Percentiles rank a stretch among this genome's conserved stretches.
Evolutionary conservation across 2,888 invertebrate species (phyloP).

Genomic region (Ariolimax columbianus): DNA sequence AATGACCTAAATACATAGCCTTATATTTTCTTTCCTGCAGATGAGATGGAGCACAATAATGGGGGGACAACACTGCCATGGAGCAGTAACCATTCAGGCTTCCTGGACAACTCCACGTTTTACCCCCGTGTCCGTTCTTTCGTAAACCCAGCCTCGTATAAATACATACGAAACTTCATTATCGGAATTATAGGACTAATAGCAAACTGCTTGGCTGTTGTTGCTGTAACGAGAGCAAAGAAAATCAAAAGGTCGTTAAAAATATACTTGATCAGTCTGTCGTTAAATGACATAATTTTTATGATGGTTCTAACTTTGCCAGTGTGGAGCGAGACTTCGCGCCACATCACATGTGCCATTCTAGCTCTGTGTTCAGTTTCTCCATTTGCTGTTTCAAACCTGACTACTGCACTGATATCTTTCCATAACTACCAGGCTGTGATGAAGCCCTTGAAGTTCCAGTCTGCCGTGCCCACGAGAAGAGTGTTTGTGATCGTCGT

Average conservation of each 20-base stretch:
- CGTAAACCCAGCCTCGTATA: too few species aligned
- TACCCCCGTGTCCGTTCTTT: too few species aligned
- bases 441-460: background rate
- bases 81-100: background rate
- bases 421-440: slow-evolving; percentile 11
- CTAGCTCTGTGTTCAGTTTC: background rate
- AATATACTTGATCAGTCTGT: slow-evolving; percentile 8
- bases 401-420: background rate
- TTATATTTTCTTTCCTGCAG: background rate
- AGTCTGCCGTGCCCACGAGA: background rate
- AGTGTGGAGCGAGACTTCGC: background rate
- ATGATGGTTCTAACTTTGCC: background rate
- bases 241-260: background rate
- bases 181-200: background rate
- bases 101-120: background rate
- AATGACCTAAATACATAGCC: too few species aligned
- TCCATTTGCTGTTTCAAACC: background rate
- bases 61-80: background rate
- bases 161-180: background rate
- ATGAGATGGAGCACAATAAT: background rate
- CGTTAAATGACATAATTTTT: slow-evolving; percentile 8
- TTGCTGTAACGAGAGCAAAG: background rate
- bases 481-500: background rate
- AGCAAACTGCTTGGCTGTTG: background rate
- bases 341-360: background rate